phyloP scores from a whole-genome alignment of 2,797 vertebrate species.

The Lateolabrax maculatus region DNA sequence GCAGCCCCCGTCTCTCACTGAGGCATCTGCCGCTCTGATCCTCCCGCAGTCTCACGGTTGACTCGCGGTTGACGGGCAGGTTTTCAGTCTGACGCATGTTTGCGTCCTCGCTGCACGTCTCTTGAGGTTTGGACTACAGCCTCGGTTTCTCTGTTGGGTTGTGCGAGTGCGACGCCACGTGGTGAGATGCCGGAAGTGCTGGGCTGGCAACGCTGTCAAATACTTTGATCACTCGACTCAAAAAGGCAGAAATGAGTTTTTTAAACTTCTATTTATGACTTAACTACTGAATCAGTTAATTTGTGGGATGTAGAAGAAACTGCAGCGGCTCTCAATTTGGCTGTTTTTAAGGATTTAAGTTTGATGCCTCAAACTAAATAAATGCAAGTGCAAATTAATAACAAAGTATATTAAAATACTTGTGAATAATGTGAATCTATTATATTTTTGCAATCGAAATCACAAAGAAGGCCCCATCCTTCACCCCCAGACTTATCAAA shows the following conservation, averaged over 20 bases:
- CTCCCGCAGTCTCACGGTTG: conserved; percentile 47
- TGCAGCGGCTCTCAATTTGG: neutral
- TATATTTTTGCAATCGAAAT: neutral
- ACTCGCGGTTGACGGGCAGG: too few species aligned
- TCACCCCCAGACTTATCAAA: conserved; percentile 42
- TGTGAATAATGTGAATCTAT: neutral
- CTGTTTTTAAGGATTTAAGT: neutral
- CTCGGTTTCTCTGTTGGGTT: neutral
- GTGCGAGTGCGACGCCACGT: conserved; percentile 73
- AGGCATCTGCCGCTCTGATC: conserved; percentile 64
- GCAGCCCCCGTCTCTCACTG: too few species aligned
- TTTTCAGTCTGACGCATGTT: too few species aligned
- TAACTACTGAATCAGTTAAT: neutral
- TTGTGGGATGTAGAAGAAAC: neutral
- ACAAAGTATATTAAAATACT: neutral
- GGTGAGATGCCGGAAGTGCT: conserved; percentile 28
- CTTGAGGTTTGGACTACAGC: conserved; percentile 28
- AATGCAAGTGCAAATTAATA: neutral
- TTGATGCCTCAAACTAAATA: neutral
- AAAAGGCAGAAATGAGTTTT: neutral
- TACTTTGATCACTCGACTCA: neutral
- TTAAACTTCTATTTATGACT: neutral
- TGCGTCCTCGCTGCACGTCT: conserved; percentile 31
- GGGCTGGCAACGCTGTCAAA: fast-evolving
- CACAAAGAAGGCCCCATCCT: conserved; percentile 17